These are phyloP conservation scores for Pogonomyrmex californicus DNA, from an alignment of 1,140 invertebrate genomes.

Conservation along the genomic window DNA sequence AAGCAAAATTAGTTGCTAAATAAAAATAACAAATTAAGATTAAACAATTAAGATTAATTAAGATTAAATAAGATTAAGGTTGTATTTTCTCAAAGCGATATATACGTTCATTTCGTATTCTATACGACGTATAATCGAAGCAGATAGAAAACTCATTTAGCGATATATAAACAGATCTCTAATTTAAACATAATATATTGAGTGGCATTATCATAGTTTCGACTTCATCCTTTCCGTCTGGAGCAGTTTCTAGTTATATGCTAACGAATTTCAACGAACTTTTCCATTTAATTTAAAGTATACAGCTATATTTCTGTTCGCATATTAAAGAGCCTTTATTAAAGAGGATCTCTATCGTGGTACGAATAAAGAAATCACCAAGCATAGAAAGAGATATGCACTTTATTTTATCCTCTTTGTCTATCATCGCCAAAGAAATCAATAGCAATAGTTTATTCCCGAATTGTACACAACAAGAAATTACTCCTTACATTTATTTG, in stretches of 20 bases:
- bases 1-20: too few relatives aligned
- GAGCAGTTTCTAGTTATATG: conserved; percentile 14
- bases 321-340: conserved; percentile 53
- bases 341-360: conserved; percentile 17
- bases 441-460: background rate
- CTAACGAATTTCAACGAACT: conserved; percentile 37
- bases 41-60: too few relatives aligned
- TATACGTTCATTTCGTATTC: background rate
- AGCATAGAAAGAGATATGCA: background rate
- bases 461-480: background rate
- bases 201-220: background rate
- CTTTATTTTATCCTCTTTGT: conserved; percentile 35
- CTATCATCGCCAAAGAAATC: background rate
- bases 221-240: conserved; percentile 23
- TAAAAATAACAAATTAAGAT: background rate
- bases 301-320: conserved; percentile 37
- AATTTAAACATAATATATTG: conserved; percentile 14
- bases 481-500: background rate
- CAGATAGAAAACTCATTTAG: background rate
- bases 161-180: conserved; percentile 14
- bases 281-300: conserved; percentile 58
- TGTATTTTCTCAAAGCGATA: background rate
- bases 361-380: background rate
- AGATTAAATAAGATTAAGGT: background rate
- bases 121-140: background rate